Base-by-base conservation (phyloP, 1,140 invertebrate species). In the Pseudomyrmex sp. region DNA sequence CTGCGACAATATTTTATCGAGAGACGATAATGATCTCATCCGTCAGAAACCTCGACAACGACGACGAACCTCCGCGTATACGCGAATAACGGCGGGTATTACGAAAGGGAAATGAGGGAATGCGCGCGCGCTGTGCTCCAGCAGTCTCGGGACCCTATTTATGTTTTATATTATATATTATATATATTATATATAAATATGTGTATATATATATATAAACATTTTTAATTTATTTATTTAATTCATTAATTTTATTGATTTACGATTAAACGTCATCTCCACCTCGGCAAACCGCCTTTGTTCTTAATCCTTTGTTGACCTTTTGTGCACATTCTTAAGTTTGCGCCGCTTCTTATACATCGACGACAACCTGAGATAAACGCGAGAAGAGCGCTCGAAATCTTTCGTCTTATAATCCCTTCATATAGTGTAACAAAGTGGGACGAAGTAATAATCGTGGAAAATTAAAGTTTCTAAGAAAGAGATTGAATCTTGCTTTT, bases 151-250 rank as follows among this genome's bases (percentile, higher is more conserved):
- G 91, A 94, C 90, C 91, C 90, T 93, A 93, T 94, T 93, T 93
- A 93, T 93, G 92, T 93, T 93, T 94, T 93, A 93, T 93, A 94
- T 93, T 90, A 92, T 93, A 92, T 92, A 65, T 65, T 87, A 89
- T 91, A 89, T 91, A 89, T 88, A 90, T 89, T 91, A 89, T 88
- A 90, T 90, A 88, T 85, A 70, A 89, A 89, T 92, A 91, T 91
- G 91, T 91, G 90, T 91, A 92, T 82, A 92, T 90, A 90, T 92
- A 89, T 93, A 91, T 93, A 93, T 93, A 93, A 92, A 93, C 93
- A 94, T 93, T 93, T 93, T 93, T 94, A 94, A 94, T 94, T 94
- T 94, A 94, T 94, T 94, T 94, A 94, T 94, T 94, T 94, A 94
- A 93, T 93, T 94, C 90, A 93, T 93, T 93, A 93, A 94, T 93